Evolutionary conservation across 2,888 invertebrate species (phyloP), one percentile per base, ranked within the genome.

Genomic region (Nomada lathburiana): DNA sequence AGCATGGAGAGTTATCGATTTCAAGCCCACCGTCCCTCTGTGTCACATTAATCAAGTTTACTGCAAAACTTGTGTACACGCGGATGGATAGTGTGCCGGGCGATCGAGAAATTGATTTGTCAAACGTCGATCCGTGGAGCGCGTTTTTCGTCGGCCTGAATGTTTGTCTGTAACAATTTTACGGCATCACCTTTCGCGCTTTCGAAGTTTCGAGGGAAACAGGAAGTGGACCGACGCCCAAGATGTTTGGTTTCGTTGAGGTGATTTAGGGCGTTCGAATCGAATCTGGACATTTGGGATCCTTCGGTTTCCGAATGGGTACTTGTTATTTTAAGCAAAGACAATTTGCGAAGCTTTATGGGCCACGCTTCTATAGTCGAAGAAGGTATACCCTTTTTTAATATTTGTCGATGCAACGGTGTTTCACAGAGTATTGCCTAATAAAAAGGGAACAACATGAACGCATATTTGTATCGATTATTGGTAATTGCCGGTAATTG

Each of bases 1-100:
- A 73, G 55, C 55, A 64, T 23, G 60, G 20, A 10, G 23, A 5
- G 26, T 23, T 72, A 72, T 72, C 53, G 63, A 64, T 55, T 55
- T 53, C 63, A 63, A 63, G 55, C 63, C n/a, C 57, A 13, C 2
- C 53, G 18, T 16, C 20, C 23, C 2, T 13, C 26, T 26, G 2
- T 23, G 50, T 20, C 26, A 53, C 53, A 72, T 63, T 55, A 36
- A 53, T 44, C 42, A 13, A 53, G 55, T 72, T 44, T 55, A 62
- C 63, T 53, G 26, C 63, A 64, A 64, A 63, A 42, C 55, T 63
- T 26, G 26, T 26, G 44, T 16, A 47, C 16, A 47, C 63, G 26
- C 42, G 29, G 42, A 44, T 68, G 68, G 55, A 23, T 57, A 57
- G 60, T 60, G 60, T 36, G 50, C 36, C 16, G 20, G 16, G 16